phyloP scores from a whole-genome alignment of 2,888 invertebrate genomes.

The Strigamia maritima region DNA sequence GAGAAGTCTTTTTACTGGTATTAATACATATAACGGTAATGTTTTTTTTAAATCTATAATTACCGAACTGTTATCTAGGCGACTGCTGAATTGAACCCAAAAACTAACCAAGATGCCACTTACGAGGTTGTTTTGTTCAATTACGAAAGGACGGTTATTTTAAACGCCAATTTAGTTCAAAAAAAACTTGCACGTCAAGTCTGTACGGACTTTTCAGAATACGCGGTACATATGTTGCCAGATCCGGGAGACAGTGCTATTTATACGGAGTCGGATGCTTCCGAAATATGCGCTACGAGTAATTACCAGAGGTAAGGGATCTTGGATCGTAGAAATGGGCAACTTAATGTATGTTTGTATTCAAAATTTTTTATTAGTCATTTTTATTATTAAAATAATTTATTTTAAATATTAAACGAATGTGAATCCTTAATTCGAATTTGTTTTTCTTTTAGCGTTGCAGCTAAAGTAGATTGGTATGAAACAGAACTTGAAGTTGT shows the following conservation, averaged over 20 bases:
- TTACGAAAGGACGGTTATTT: not conserved
- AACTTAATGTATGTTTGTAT: too few species aligned
- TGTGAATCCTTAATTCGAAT: too few species aligned
- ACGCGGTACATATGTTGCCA: not conserved
- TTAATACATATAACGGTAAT: not conserved
- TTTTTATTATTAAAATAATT: too few species aligned
- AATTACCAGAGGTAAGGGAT: too few species aligned
- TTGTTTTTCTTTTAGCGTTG: not conserved
- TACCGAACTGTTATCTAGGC: not conserved
- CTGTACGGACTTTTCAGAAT: not conserved
- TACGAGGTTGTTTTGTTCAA: slow-evolving; percentile 53
- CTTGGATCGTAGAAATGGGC: too few species aligned
- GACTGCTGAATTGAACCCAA: slow-evolving; percentile 58
- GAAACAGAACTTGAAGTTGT: not conserved
- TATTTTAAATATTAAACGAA: too few species aligned
- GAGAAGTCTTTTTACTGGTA: not conserved
- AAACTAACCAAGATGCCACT: slow-evolving; percentile 55
- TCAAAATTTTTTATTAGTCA: too few species aligned
- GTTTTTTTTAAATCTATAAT: not conserved
- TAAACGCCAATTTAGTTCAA: slow-evolving; percentile 39
- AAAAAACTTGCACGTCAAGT: slow-evolving; percentile 47
- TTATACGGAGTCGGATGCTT: not conserved
- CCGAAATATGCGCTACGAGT: too few species aligned
- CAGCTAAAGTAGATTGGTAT: not conserved
- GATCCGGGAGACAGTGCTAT: slow-evolving; percentile 40